These are phyloP conservation scores for Podarcis lilfordi DNA, from an alignment of 2,797 vertebrate species.

Conservation along the genomic window DNA sequence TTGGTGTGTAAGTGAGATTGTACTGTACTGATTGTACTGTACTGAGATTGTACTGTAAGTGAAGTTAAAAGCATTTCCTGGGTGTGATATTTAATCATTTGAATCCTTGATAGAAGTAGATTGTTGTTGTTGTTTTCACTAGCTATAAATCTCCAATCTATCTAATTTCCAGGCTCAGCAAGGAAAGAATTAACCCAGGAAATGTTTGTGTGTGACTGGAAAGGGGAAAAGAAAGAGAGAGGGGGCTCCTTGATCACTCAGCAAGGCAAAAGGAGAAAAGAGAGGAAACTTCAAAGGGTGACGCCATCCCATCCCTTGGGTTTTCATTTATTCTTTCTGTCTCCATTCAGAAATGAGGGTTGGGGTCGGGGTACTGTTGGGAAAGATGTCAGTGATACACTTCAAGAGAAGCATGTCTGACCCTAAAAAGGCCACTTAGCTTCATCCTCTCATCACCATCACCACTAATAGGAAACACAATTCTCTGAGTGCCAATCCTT, in stretches of 20 bases:
- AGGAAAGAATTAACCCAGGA: conserved; percentile 78
- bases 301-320: background rate
- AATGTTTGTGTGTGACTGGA: conserved; percentile 73
- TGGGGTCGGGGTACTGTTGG: background rate
- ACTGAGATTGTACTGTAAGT: conserved; percentile 66
- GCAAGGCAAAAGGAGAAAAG: conserved; percentile 55
- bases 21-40: conserved; percentile 33
- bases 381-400: background rate
- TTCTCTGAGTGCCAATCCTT: no score
- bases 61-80: conserved; percentile 78
- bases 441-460: no score
- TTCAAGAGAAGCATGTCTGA: background rate
- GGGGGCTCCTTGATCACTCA: conserved; percentile 62
- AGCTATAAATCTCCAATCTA: conserved; percentile 80
- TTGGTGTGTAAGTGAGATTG: conserved; percentile 68
- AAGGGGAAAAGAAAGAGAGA: conserved; percentile 66
- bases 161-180: conserved; percentile 80
- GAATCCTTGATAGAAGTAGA: conserved; percentile 80
- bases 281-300: conserved; percentile 30
- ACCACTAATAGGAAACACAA: no score
- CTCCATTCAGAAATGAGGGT: no score
- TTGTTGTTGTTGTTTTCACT: conserved; percentile 65
- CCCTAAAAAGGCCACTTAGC: no score
- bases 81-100: conserved; percentile 81
- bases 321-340: background rate